Evolutionary conservation across 2,113 vertebrate genomes (phyloP), one percentile per base, ranked within the genome.

Genomic region (Sylvia atricapilla): DNA sequence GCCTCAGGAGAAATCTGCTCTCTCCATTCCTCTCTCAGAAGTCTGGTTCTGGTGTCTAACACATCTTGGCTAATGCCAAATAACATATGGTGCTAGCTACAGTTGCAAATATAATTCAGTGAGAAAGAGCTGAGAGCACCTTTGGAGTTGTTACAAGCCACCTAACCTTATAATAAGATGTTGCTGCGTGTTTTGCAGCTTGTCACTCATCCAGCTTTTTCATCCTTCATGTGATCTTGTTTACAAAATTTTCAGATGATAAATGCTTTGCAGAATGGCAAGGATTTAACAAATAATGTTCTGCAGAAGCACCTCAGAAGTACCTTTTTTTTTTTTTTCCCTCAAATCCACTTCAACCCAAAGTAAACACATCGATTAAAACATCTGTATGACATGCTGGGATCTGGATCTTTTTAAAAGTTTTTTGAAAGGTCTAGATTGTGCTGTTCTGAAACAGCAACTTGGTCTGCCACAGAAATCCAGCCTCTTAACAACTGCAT

Each of bases 401-500:
- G 28, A 59, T 91, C 46, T 78, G 84, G 59, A 73, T 46, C 5
- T 92, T 93, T 91, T 75, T 21, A 80, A 75, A 94, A 64, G 44
- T 3, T 89, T 93, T 92, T 91, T 50, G 27, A 75, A 56, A 93
- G 53, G 69, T 79, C 60, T 89, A 31, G 49, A 41, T 93, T 43
- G 18, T 47, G 39, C 78, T 60, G 17, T 91, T 84, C 79, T 89
- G 59, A 88, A 87, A 70, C 11, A 74, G 35, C 55, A 56, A 17
- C 73, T 93, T 73, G 78, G 58, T 75, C 52, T 93, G 66, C 90
- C 72, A 91, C 47, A 72, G 53, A 92, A 87, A 95, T 59, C 60
- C 78, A 79, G 79, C 76, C 93, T 94, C 87, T 80, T 70, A 95
- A 83, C 94, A 89, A 91, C 93, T 87, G 69, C 88, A 90, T 62